Evolutionary conservation across 2,113 vertebrate species (phyloP), one percentile per base, ranked within the genome.

Genomic region (Aptenodytes forsteri): DNA sequence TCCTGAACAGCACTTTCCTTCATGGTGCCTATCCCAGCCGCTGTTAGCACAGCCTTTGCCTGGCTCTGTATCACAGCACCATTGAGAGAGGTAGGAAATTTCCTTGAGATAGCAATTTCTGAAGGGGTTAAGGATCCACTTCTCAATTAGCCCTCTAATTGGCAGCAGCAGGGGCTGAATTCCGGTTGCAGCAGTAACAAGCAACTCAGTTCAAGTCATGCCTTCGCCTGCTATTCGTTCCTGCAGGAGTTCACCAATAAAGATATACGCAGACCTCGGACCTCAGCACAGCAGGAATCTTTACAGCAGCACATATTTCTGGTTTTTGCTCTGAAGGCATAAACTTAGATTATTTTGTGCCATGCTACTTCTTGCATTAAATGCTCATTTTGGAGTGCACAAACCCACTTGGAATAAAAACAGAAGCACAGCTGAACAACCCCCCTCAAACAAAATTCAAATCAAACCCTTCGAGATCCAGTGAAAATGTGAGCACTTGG

Each of bases 101-200:
- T 92, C 65, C 80, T 83, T n/a, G 38, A 50, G 42, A 71, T 0
- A 75, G 29, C n/a, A 56, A 70, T 72, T 92, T 87, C 69, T 8
- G 3, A 91, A 72, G 40, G 56, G 52, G 52, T 84, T 92, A 66
- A 92, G 77, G 89, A 95, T 81, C 47, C 65, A 46, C 44, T 91
- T 81, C 67, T 64, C 80, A 95, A 94, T 97, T 97, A 95, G 77
- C 56, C n/a, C 64, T 84, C 69, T 95, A 94, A 96, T 71, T 91
- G 93, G 81, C 92, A 93, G 95, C 82, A 86, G 62, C 70, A 71
- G 61, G 61, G 80, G 73, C 81, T 89, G 91, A 94, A 87, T 91
- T 96, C 66, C 46, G 16, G 34, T 34, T 84, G 65, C 44, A 95
- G 77, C 55, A 84, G 25, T 52, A 92, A 78, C 80, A 89, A 78